Conservation (phyloP, 1,140 invertebrate genomes). For the Drosophila nigromelanica region DNA sequence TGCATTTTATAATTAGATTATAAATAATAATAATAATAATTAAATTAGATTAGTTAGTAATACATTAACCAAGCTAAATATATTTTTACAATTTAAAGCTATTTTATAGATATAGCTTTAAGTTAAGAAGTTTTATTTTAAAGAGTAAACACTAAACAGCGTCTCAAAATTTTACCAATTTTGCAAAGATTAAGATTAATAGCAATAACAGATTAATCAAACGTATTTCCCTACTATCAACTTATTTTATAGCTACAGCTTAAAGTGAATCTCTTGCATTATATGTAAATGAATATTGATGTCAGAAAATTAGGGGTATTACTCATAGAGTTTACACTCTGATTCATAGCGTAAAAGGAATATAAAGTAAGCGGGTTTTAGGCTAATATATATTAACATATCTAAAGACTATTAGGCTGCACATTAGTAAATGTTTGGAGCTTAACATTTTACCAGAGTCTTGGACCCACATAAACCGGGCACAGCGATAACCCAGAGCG, state of each 20-base stretch:
- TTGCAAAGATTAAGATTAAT: no score
- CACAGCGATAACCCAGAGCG: slow-evolving; percentile 50
- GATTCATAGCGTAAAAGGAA: slow-evolving; percentile 21
- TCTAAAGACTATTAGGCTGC: slow-evolving; percentile 18
- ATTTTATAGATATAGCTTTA: no score
- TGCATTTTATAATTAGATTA: no score
- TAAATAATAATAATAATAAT: no score
- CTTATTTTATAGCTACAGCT: background rate
- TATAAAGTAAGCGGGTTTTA: slow-evolving; percentile 12
- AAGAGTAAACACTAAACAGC: no score
- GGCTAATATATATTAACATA: slow-evolving; percentile 9
- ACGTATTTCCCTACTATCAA: background rate
- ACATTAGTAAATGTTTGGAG: slow-evolving; percentile 6
- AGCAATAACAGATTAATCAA: no score
- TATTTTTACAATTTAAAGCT: no score
- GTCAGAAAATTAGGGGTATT: slow-evolving; percentile 4
- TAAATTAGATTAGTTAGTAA: no score
- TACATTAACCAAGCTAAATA: no score
- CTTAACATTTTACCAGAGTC: slow-evolving; percentile 17
- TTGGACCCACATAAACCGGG: slow-evolving; percentile 60
- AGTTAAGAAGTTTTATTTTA: no score
- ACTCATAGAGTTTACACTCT: slow-evolving; percentile 5
- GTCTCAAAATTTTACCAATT: no score
- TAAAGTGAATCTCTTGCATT: background rate
- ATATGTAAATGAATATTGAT: background rate